Base-by-base conservation (phyloP, 2,888 invertebrate species). In the Alcis repandata region DNA sequence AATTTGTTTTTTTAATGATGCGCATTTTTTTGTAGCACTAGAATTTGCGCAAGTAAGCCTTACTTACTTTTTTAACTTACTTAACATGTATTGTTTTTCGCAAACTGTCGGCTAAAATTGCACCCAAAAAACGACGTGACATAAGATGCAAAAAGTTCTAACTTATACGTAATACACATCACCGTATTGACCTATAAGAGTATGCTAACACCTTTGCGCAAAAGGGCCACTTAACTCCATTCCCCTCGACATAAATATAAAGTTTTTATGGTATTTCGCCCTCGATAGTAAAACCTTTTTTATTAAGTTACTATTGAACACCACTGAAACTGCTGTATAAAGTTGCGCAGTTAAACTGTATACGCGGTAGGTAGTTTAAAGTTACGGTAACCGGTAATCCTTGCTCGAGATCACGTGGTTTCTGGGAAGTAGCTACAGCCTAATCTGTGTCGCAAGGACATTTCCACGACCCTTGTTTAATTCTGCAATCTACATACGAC, bases 281-380 rank as follows among this genome's bases (percentile, higher is more conserved):
- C 62, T 59, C 62, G 62, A 62, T 67, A 67, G 67, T 67, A 67
- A 67, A 67, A 67, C 67, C 62, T 59, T 62, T 67, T 67, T 67
- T 67, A 67, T 67, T 67, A 67, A 62, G 59, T 67, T 62, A 62
- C 67, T 59, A 67, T 67, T 67, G 62, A 67, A 62, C 62, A 60
- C 54, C 17, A 62, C 62, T 59, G 62, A 62, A 60, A 60, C 57
- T 61, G 65, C 38, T 61, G 57, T 66, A 66, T 61, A 66, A 66
- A 66, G 60, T 66, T 61, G 56, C 65, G 65, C 60, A 66, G 65
- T 66, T 66, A 59, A 64, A 59, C 59, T 56, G 54, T 56, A 54
- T 59, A 66, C 60, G 41, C 57, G 13, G 60, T 66, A 66, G 56
- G 57, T 66, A 52, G 52, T 60, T 61, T 60, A 57, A 66, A 60